Evolutionary conservation across 2,888 invertebrate genomes (phyloP).

Genomic region (Melanophora roralis): DNA sequence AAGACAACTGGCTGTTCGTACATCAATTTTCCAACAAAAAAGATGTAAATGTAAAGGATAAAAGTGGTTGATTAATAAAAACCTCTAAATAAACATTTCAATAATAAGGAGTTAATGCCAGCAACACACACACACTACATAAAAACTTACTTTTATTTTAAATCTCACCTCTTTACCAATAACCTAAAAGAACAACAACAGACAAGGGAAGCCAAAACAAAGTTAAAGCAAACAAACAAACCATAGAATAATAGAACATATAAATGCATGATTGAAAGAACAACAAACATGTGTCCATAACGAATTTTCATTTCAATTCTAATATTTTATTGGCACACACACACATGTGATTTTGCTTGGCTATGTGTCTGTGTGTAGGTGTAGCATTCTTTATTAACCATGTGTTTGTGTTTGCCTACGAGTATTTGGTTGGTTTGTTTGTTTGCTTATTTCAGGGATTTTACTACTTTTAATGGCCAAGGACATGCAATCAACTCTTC

Average conservation of each 20-base stretch:
- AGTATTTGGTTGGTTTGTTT: slow-evolving; percentile 45
- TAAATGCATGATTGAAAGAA: neutral
- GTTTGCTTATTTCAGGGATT: slow-evolving; percentile 52
- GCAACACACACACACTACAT: neutral
- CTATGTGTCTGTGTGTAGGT: slow-evolving; percentile 11
- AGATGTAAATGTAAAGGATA: neutral
- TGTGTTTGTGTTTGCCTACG: neutral
- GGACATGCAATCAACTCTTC: slow-evolving; percentile 58
- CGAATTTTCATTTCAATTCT: slow-evolving; percentile 61
- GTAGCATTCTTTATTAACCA: slow-evolving; percentile 19
- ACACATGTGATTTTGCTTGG: slow-evolving; percentile 42
- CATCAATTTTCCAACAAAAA: neutral
- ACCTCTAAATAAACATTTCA: slow-evolving; percentile 54
- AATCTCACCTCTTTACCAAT: slow-evolving; percentile 30
- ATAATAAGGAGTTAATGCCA: slow-evolving; percentile 46
- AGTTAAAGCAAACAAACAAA: slow-evolving; percentile 13
- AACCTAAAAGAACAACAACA: slow-evolving; percentile 18
- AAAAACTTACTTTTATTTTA: too few relatives aligned
- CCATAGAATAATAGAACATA: neutral
- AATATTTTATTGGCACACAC: slow-evolving; percentile 16
- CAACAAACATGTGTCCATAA: slow-evolving; percentile 63
- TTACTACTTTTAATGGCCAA: slow-evolving; percentile 58
- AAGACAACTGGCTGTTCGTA: too few relatives aligned
- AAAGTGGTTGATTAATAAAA: slow-evolving; percentile 55
- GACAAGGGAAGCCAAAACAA: slow-evolving; percentile 29